Conservation (phyloP, 1,140 invertebrate species). For the Habropoda laboriosa region DNA sequence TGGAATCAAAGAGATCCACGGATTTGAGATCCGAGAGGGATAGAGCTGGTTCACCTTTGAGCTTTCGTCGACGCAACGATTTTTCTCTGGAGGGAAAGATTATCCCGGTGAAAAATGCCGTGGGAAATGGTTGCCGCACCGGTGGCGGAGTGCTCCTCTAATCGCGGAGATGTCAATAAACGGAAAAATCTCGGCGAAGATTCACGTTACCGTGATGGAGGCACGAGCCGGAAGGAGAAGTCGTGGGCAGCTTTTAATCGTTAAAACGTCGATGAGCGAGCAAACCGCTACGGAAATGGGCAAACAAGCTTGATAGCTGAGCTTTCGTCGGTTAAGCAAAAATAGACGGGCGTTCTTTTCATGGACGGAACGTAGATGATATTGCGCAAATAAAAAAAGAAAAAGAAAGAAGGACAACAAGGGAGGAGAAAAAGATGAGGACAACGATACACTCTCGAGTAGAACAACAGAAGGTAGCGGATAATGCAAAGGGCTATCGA, state of each 20-base stretch:
- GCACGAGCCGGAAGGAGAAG: no score
- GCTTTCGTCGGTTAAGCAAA: background rate
- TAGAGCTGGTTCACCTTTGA: background rate
- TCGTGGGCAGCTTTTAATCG: constrained; percentile 33
- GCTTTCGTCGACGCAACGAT: background rate
- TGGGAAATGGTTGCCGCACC: background rate
- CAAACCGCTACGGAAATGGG: constrained; percentile 23
- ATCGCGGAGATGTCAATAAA: constrained; percentile 23
- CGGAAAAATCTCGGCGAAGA: constrained; percentile 34
- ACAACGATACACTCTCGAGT: background rate
- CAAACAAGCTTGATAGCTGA: constrained; percentile 31
- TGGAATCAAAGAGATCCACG: no score
- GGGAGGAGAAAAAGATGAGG: no score
- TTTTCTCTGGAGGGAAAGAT: constrained; percentile 2
- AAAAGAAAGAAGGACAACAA: no score
- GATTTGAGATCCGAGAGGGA: no score
- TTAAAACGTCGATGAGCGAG: constrained; percentile 38
- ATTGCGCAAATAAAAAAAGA: background rate
- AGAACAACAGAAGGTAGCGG: no score
- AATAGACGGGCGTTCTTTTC: background rate
- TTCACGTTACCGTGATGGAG: background rate
- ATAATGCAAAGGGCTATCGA: background rate
- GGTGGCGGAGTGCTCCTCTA: background rate
- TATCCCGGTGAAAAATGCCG: background rate
- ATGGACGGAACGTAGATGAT: background rate